Evolutionary conservation across 2,888 invertebrate species (phyloP).

Genomic region (Metalampra italica): DNA sequence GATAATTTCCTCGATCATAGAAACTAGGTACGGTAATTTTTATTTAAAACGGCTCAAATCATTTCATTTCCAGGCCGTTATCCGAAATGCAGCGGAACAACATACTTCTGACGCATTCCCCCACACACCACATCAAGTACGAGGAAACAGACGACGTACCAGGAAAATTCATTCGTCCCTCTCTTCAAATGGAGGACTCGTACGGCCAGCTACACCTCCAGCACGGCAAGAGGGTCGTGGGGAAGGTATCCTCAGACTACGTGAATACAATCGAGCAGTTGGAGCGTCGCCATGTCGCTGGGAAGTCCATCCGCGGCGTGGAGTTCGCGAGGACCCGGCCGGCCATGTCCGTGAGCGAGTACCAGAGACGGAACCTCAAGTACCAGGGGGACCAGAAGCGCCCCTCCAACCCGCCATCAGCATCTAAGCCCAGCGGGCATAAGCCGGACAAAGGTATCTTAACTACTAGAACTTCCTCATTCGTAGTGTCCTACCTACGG

Average conservation of each 20-base stretch:
- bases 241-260: conserved; percentile 3
- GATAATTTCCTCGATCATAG: too few species aligned
- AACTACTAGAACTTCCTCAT: too few species aligned
- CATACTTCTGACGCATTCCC: conserved; percentile 36
- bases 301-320: background rate
- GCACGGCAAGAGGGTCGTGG: conserved; percentile 39
- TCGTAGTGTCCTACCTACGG: too few species aligned
- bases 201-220: conserved; percentile 44
- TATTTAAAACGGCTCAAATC: too few species aligned
- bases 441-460: too few species aligned
- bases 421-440: too few species aligned
- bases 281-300: background rate
- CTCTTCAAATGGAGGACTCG: conserved; percentile 26
- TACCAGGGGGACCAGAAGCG: background rate
- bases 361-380: conserved; percentile 5
- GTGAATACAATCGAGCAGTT: background rate
- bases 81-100: conserved; percentile 26
- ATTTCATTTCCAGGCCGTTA: conserved; percentile 33
- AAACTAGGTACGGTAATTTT: too few species aligned
- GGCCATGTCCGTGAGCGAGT: conserved; percentile 2
- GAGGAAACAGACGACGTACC: conserved; percentile 18
- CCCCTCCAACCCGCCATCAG: background rate
- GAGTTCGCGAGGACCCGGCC: conserved; percentile 6
- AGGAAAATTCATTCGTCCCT: conserved; percentile 26
- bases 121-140: conserved; percentile 11